Conservation (phyloP, 2,888 invertebrate species). For the Shargacucullia verbasci region DNA sequence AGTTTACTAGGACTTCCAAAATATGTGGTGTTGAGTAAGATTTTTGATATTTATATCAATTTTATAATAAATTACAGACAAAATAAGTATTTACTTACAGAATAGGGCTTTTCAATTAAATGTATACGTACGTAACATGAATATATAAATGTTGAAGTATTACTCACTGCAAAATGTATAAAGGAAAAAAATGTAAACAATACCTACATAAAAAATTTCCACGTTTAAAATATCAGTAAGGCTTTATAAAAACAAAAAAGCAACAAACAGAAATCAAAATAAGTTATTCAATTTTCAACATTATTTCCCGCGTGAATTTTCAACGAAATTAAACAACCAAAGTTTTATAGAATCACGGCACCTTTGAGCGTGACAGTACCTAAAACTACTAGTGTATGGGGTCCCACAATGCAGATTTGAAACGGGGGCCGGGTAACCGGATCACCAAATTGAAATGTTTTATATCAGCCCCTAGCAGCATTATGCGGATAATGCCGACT, state of each 20-base stretch:
- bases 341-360: constrained; percentile 11
- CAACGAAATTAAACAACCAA: constrained; percentile 28
- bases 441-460: constrained; percentile 89
- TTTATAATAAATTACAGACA: no score
- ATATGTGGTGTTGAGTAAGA: no score
- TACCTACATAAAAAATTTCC: no score
- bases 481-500: constrained; percentile 84
- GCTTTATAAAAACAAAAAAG: not conserved
- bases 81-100: no score
- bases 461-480: constrained; percentile 81
- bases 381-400: constrained; percentile 83
- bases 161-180: no score
- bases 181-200: no score
- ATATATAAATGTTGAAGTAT: no score
- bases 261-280: constrained; percentile 44
- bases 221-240: no score
- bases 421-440: constrained; percentile 85
- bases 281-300: constrained; percentile 38
- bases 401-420: constrained; percentile 86
- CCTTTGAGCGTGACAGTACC: constrained; percentile 69
- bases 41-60: no score
- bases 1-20: no score
- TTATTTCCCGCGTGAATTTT: constrained; percentile 34
- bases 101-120: no score
- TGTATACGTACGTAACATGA: no score